Percentiles rank a stretch among this genome's conserved stretches.
Evolutionary conservation across 2,113 vertebrate species (phyloP).

Genomic region (Oncorhynchus clarkii): DNA sequence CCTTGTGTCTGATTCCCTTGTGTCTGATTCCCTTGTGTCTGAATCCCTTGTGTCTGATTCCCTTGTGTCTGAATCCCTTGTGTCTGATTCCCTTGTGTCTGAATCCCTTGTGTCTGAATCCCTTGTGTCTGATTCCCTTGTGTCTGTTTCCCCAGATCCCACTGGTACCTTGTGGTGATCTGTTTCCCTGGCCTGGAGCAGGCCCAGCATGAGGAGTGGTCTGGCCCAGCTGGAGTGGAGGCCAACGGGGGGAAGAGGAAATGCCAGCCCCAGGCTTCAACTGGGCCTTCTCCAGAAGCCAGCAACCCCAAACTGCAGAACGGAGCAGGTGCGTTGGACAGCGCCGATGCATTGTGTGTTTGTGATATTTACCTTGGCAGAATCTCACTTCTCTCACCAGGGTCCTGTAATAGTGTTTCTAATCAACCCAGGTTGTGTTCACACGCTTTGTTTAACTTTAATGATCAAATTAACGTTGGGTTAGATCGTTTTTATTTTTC

Average conservation of each 20-base stretch:
- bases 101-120: too few species aligned
- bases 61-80: too few species aligned
- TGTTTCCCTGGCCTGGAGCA: constrained; percentile 90
- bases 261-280: constrained; percentile 10
- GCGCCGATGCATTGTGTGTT: too few species aligned
- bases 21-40: too few species aligned
- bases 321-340: constrained; percentile 22
- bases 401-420: not conserved
- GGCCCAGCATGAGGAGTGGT: constrained; percentile 66
- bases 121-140: too few species aligned
- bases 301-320: not conserved
- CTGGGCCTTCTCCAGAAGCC: not conserved
- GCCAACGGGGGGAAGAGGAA: not conserved
- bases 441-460: not conserved
- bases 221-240: constrained; percentile 21
- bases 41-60: too few species aligned
- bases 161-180: constrained; percentile 93
- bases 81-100: too few species aligned
- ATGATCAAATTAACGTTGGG: not conserved
- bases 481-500: not conserved
- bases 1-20: too few species aligned
- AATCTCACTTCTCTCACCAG: too few species aligned
- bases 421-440: constrained; percentile 1
- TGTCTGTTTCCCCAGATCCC: constrained; percentile 71
- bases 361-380: too few species aligned